A percentile compares a stretch with the other conserved stretches of the same genome.
Conservation (phyloP, 2,797 vertebrate genomes). For the Menidia menidia region DNA sequence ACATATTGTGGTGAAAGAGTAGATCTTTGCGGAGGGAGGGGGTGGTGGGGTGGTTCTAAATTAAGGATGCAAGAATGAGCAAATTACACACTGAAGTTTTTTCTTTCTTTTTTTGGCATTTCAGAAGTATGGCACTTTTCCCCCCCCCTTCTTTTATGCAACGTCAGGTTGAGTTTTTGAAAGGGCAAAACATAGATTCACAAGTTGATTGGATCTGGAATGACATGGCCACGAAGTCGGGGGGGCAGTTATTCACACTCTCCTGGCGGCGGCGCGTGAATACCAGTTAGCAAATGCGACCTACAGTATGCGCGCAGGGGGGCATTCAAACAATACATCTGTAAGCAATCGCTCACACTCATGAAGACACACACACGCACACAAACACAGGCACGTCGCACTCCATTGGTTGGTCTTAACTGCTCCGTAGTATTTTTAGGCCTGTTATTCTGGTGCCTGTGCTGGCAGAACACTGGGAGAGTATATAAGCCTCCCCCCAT, state of each 20-base stretch:
- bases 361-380: conserved; percentile 34
- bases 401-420: conserved; percentile 78
- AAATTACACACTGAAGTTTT: no score
- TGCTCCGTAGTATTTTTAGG: conserved; percentile 87
- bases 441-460: conserved; percentile 80
- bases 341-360: conserved; percentile 6
- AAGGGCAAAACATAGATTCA: no score
- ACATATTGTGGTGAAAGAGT: no score
- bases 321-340: conserved; percentile 32
- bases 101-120: no score
- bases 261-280: conserved; percentile 1
- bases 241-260: conserved; percentile 26
- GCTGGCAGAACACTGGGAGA: conserved; percentile 63
- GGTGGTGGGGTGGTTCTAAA: no score
- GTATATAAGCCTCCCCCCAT: conserved; percentile 76
- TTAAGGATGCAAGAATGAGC: no score
- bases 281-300: conserved; percentile 24
- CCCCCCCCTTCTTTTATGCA: background rate
- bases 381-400: conserved; percentile 54
- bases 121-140: no score
- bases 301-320: conserved; percentile 7
- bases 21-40: no score
- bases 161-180: no score
- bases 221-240: background rate
- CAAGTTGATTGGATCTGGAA: background rate